These are phyloP conservation scores for Schizopygopsis pylzovi DNA, from an alignment of 2,797 vertebrate genomes.

Conservation along the genomic window DNA sequence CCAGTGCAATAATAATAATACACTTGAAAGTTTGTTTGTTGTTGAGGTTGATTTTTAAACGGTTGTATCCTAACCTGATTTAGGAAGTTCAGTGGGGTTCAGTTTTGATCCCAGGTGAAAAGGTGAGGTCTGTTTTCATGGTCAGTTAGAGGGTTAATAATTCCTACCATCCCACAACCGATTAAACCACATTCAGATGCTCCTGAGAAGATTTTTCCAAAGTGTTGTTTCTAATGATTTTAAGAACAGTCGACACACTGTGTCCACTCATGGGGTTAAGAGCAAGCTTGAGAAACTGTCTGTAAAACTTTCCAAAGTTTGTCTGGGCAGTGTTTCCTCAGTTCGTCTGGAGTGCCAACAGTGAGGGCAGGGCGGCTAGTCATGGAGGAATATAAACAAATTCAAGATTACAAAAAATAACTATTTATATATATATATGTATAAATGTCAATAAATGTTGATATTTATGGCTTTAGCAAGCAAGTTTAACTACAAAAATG, in stretches of 20 bases:
- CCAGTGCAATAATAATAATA: background rate
- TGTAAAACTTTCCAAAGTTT: conserved; percentile 30
- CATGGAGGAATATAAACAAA: background rate
- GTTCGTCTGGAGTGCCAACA: background rate
- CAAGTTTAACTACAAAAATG: background rate
- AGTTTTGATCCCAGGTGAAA: background rate
- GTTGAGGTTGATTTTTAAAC: background rate
- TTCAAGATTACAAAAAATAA: background rate
- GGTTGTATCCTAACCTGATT: background rate
- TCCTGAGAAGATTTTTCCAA: background rate
- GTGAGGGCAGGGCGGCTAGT: too few relatives aligned
- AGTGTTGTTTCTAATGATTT: background rate
- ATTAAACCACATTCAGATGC: background rate
- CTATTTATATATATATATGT: too few relatives aligned
- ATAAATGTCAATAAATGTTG: background rate
- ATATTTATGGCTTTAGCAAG: background rate
- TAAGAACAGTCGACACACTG: background rate
- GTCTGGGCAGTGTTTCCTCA: background rate
- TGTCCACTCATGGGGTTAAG: background rate
- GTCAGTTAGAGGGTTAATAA: conserved; percentile 8
- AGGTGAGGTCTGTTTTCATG: background rate
- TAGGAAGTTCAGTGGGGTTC: background rate
- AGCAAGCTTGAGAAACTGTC: background rate
- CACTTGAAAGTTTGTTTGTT: background rate
- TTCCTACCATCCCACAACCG: background rate